Evolutionary conservation across 2,797 vertebrate species (phyloP).

Genomic region (Acanthiza pusilla): DNA sequence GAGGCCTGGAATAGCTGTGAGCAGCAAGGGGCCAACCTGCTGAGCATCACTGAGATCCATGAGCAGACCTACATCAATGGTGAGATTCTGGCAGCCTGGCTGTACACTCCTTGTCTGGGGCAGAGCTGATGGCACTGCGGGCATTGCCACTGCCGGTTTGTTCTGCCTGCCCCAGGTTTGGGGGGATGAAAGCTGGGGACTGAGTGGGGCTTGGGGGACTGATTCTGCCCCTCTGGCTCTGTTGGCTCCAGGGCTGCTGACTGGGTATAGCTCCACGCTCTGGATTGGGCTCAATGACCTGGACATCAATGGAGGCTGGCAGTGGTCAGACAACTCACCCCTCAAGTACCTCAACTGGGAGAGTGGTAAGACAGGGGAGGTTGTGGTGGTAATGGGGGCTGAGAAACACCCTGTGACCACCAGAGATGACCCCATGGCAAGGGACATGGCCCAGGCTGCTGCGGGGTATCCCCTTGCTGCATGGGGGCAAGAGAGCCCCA

Average conservation of each 20-base stretch:
- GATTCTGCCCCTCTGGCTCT: not conserved
- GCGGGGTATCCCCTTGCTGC: not conserved
- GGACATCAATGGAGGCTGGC: conserved; percentile 96
- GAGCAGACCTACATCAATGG: conserved; percentile 98
- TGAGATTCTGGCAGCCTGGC: conserved; percentile 44
- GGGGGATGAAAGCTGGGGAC: not conserved
- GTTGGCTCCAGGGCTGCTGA: conserved; percentile 80
- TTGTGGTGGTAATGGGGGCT: not conserved
- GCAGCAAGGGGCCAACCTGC: conserved; percentile 92
- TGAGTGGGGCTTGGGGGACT: not conserved
- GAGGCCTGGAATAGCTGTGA: conserved; percentile 94
- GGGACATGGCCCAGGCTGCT: not conserved
- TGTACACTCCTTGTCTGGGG: not conserved
- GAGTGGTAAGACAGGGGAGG: conserved; percentile 76
- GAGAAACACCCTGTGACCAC: not conserved
- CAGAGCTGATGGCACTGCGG: not conserved
- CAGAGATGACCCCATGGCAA: not conserved
- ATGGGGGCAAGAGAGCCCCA: not conserved
- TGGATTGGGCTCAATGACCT: conserved; percentile 97
- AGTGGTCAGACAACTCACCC: conserved; percentile 94
- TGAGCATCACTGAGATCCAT: conserved; percentile 94
- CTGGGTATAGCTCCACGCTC: conserved; percentile 88
- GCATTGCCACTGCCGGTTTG: not conserved
- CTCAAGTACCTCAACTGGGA: conserved; percentile 99
- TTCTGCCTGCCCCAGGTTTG: not conserved